Base-by-base conservation (phyloP, 1,140 invertebrate species). In the Mamestra configurata region DNA sequence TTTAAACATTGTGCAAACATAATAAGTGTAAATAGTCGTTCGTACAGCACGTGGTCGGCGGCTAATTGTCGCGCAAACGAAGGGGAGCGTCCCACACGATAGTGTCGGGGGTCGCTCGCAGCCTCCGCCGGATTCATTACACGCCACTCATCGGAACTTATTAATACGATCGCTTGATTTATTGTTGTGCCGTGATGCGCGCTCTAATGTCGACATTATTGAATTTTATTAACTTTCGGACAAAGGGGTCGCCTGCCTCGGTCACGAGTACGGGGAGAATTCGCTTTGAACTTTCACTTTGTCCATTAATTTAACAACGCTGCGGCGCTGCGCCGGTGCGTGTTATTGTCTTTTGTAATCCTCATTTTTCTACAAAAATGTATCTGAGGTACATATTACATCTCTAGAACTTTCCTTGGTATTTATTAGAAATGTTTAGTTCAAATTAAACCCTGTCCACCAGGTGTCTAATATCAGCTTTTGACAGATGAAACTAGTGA, bases 61-160 rank as follows among this genome's bases (percentile, higher is more conserved):
- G 35, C 71, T 75, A 75, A 75, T 75, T 75, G 53, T 59, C 43
- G 27, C 10, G 51, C 71, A 46, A 57, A 59, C 71, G 10, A 43
- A 59, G 71, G 71, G 71, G 53, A 24, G 51, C 49, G 10, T 20
- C 31, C 24, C 18, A n/a, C 35, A 10, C 13, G 51, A 35, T 31
- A 6, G 8, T 4, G 15, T 0, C 5, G 15, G 1, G 15, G 13
- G 22, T 27, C 35, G 22, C 35, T n/a, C 18, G 5, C 3, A 6
- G 10, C 37, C 18, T 6, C 0, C 35, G 31, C 20, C 71, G 71
- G 15, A 40, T 75, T 55, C 35, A 57, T 55, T 51, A 22, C 49
- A 75, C 71, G 40, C 51, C 71, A 59, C 53, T 75, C 43, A 75
- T 59, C 43, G 51, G 13, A 70, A 70, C 66, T 70, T 70, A 70